phyloP scores from a whole-genome alignment of 2,888 invertebrate species.

The Aelia acuminata region DNA sequence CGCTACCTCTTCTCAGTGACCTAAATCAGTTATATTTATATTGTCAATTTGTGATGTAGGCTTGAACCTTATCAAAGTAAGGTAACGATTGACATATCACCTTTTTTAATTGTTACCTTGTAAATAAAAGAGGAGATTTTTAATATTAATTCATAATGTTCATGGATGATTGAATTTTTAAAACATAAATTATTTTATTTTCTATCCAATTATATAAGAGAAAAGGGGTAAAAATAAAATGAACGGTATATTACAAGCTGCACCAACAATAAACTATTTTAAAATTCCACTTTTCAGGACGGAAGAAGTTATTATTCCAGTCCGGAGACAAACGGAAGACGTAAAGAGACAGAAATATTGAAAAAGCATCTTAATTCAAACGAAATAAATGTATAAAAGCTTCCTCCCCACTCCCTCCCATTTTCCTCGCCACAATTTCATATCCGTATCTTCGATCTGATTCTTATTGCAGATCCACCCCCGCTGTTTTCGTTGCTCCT shows the following conservation, averaged over 20 bases:
- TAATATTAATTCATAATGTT: too few species aligned
- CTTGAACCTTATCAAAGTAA: too few species aligned
- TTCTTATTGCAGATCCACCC: slow-evolving; percentile 10
- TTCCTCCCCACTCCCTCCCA: too few species aligned
- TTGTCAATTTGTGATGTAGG: too few species aligned
- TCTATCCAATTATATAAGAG: too few species aligned
- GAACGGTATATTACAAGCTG: background rate
- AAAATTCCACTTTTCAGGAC: background rate
- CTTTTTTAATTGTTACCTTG: too few species aligned
- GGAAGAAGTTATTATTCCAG: background rate
- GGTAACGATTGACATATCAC: too few species aligned
- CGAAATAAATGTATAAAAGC: background rate
- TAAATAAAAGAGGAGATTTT: too few species aligned
- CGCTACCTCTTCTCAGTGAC: too few species aligned
- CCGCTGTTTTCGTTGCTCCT: background rate
- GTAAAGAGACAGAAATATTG: background rate
- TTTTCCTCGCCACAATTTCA: background rate
- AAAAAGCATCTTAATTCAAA: background rate
- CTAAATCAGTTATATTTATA: too few species aligned
- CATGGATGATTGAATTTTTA: too few species aligned
- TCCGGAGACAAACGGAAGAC: background rate
- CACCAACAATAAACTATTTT: background rate
- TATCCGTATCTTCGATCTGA: slow-evolving; percentile 17
- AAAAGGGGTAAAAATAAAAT: background rate
- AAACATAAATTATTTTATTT: too few species aligned